A percentile compares a stretch with the other conserved stretches of the same genome.
These are phyloP conservation scores for Ostrea edulis DNA, from an alignment of 1,140 invertebrate species.

Conservation along the genomic window DNA sequence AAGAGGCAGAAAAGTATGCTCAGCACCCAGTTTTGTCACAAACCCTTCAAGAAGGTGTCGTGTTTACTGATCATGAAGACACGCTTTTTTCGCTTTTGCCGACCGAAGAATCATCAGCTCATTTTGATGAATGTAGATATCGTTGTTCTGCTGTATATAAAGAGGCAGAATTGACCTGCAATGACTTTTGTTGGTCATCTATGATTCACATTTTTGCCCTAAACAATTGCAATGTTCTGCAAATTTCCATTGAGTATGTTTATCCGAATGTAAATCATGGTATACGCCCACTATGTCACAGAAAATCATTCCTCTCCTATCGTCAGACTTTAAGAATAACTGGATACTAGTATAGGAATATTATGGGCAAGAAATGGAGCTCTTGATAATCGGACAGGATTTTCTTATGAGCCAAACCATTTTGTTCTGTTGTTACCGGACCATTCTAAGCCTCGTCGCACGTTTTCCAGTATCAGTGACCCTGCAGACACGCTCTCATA, in stretches of 20 bases:
- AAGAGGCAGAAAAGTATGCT: neutral
- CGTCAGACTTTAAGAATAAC: neutral
- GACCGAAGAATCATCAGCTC: neutral
- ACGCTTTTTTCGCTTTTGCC: neutral
- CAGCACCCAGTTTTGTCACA: neutral
- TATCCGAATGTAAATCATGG: slow-evolving; percentile 41
- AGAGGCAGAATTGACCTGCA: slow-evolving; percentile 11
- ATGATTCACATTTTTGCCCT: slow-evolving; percentile 41
- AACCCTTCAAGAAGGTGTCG: neutral
- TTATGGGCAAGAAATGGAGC: slow-evolving; percentile 42
- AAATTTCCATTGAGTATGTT: slow-evolving; percentile 9
- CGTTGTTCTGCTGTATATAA: neutral
- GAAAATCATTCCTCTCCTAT: slow-evolving; percentile 1
- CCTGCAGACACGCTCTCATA: too few species aligned
- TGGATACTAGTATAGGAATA: neutral
- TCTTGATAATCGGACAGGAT: slow-evolving; percentile 34
- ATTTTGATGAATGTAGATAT: neutral
- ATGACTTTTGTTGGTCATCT: slow-evolving; percentile 26
- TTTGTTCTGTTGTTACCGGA: slow-evolving; percentile 23
- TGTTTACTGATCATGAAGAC: slow-evolving; percentile 13
- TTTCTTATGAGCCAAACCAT: slow-evolving; percentile 41
- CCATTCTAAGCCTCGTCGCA: neutral
- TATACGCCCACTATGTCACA: slow-evolving; percentile 35
- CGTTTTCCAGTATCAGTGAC: too few species aligned
- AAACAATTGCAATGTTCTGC: neutral